Evolutionary conservation across 2,888 invertebrate species (phyloP).

Genomic region (Spicauda simplicius): DNA sequence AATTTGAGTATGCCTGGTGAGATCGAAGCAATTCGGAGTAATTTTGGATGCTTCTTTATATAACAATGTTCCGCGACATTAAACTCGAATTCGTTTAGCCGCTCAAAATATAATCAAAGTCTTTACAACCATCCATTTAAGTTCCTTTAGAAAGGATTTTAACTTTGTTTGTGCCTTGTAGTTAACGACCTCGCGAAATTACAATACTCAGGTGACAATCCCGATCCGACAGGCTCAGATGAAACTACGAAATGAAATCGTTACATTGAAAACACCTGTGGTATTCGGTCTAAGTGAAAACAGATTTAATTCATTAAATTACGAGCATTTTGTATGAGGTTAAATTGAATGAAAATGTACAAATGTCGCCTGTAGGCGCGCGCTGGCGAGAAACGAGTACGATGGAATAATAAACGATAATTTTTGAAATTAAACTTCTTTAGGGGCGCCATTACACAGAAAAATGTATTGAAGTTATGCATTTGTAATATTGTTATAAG

Average conservation of each 20-base stretch:
- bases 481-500: too few relatives aligned
- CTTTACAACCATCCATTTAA: slow-evolving; percentile 16
- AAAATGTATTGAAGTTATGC: too few relatives aligned
- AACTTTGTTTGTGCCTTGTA: slow-evolving; percentile 14
- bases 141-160: slow-evolving; percentile 3
- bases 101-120: slow-evolving; percentile 15
- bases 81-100: background rate
- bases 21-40: too few relatives aligned
- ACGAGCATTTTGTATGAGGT: slow-evolving; percentile 17
- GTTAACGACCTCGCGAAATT: slow-evolving; percentile 19
- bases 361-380: background rate
- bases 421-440: too few relatives aligned
- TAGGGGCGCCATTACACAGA: too few relatives aligned
- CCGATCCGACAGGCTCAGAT: slow-evolving; percentile 11
- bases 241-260: slow-evolving; percentile 33
- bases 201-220: slow-evolving; percentile 25
- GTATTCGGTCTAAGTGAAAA: slow-evolving; percentile 48
- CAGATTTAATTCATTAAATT: slow-evolving; percentile 56
- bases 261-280: slow-evolving; percentile 48
- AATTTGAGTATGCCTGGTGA: too few relatives aligned
- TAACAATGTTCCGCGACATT: background rate
- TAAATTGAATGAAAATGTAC: background rate
- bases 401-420: background rate
- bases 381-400: background rate
- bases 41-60: background rate